Base-by-base conservation (phyloP, 53 echinoderm and acorn worm genomes). In the Hippasteria phrygiana region DNA sequence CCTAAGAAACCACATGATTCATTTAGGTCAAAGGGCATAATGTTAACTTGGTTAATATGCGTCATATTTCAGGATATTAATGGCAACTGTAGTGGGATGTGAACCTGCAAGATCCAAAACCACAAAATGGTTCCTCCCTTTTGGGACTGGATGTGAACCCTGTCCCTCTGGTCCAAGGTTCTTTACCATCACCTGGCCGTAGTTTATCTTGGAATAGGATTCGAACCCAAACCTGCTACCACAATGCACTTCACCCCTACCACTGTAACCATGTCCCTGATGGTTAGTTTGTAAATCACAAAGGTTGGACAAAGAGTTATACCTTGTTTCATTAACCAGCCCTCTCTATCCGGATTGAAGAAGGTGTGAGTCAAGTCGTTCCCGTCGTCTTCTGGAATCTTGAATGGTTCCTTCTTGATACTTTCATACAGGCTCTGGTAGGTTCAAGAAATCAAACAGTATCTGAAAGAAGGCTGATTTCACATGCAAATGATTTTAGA, bases 311-410 rank as follows among this genome's bases (percentile, higher is more conserved):
- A 16, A 34, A 24, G 78, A 28, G 43, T 53, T 95, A 27, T 89
- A 97, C 97, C 97, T 97, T 97, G 97, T 87, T 97, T 97, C 93
- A 95, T 88, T 37, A 97, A 53, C 97, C 97, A 97, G 48, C 97
- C 97, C 88, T 97, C 97, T 86, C 92, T 95, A 91, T 97, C 97
- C 3, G 97, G 97, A 18, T 97, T 97, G 92, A 97, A 97, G 95
- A 97, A 97, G 16, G 97, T 97, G 92, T 97, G 97, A 10, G 97
- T 97, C 24, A 97, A 88, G 84, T 97, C 97, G 64, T 97, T 97
- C 24, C 97, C 97, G 42, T 97, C 97, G 82, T 97, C 97, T 51
- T 97, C 97, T 12, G 97, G 97, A 20, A 97, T 97, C 88, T 95
- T 95, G 88, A 97, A 97, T 1, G 97, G 97, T 66, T 97, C 97